Evolutionary conservation across 2,888 invertebrate species (phyloP).

Genomic region (Plagiodera versicolora): DNA sequence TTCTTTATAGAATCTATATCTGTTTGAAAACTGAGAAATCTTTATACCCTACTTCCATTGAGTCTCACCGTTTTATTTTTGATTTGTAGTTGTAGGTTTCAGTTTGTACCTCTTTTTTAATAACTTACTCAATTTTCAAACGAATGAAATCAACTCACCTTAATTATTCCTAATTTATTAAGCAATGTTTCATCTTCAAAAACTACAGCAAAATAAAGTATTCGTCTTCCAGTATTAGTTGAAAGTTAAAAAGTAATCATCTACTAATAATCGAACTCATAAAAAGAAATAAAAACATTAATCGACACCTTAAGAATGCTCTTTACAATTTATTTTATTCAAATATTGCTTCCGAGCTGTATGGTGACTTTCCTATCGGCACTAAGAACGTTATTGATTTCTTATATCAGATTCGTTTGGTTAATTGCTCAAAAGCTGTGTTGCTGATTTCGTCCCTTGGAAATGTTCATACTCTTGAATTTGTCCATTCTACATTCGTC

Average conservation of each 20-base stretch:
- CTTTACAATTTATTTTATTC: not conserved
- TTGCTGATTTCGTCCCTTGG: slow-evolving; percentile 27
- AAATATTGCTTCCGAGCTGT: slow-evolving; percentile 8
- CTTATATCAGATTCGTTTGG: slow-evolving; percentile 26
- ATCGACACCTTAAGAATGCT: not conserved
- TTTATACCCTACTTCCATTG: slow-evolving; percentile 15
- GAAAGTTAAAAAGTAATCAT: not conserved
- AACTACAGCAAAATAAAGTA: not conserved
- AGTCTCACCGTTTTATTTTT: slow-evolving; percentile 20
- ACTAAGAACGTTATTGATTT: slow-evolving; percentile 37
- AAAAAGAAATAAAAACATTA: not conserved
- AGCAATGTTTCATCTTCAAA: not conserved
- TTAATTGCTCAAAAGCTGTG: slow-evolving; percentile 29
- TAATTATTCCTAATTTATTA: too few species aligned
- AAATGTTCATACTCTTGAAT: not conserved
- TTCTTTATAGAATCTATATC: slow-evolving; percentile 35
- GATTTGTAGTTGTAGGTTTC: slow-evolving; percentile 23
- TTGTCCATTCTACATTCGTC: not conserved
- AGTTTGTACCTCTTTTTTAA: slow-evolving; percentile 1
- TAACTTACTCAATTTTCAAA: not conserved
- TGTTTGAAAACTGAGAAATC: slow-evolving; percentile 26
- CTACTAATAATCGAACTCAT: not conserved
- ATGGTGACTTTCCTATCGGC: slow-evolving; percentile 10
- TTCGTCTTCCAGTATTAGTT: slow-evolving; percentile 1
- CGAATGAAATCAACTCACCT: not conserved